phyloP scores from a whole-genome alignment of 2,888 invertebrate genomes.

The Eupithecia pulchellata region DNA sequence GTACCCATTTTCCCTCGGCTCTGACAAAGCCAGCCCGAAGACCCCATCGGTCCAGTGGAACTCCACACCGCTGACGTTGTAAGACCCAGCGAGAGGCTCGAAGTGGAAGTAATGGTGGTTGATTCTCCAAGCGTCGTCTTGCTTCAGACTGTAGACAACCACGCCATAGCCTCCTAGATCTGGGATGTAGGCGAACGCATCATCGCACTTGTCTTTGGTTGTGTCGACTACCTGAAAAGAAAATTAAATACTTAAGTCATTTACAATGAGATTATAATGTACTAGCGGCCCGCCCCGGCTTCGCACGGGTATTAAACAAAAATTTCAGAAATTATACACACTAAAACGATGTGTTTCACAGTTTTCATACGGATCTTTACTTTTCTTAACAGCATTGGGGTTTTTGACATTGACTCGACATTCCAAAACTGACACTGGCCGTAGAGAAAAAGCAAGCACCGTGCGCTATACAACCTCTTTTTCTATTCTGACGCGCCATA shows the following conservation, averaged over 20 bases:
- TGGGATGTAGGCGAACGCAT: constrained; percentile 91
- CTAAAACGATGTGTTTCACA: too few relatives aligned
- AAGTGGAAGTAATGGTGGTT: constrained; percentile 94
- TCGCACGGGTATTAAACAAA: too few relatives aligned
- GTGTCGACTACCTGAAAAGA: constrained; percentile 88
- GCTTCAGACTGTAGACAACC: constrained; percentile 90
- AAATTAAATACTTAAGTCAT: not conserved
- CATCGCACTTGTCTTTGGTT: constrained; percentile 88
- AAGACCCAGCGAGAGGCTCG: constrained; percentile 91
- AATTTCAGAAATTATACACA: too few relatives aligned
- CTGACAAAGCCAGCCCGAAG: constrained; percentile 90
- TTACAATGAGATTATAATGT: too few relatives aligned
- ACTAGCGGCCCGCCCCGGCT: too few relatives aligned
- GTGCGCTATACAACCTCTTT: too few relatives aligned
- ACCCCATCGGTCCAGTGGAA: constrained; percentile 96
- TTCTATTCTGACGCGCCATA: too few relatives aligned
- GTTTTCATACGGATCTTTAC: too few relatives aligned
- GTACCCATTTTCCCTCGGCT: constrained; percentile 84
- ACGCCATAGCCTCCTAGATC: constrained; percentile 91
- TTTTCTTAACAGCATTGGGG: too few relatives aligned
- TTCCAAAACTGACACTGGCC: too few relatives aligned
- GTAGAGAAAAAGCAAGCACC: too few relatives aligned
- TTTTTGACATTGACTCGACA: too few relatives aligned
- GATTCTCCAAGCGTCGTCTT: constrained; percentile 91
- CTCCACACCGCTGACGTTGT: constrained; percentile 90